Evolutionary conservation across 2,113 vertebrate species (phyloP).

Genomic region (Hippocampus abdominalis): DNA sequence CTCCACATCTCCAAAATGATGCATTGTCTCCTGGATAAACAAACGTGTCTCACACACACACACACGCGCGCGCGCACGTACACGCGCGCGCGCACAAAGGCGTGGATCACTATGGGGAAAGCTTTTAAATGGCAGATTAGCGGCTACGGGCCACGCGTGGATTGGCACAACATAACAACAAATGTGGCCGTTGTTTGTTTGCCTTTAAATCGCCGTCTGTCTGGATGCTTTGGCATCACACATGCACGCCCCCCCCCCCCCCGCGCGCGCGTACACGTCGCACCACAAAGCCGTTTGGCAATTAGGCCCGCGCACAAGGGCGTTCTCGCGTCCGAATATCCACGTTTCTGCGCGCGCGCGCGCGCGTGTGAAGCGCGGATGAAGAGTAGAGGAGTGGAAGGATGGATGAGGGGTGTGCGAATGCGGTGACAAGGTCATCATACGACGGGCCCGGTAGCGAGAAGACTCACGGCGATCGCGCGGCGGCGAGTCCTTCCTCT

Average conservation of each 20-base stretch:
- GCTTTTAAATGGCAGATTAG: slow-evolving; percentile 40
- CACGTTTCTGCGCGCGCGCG: background rate
- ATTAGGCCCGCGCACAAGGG: slow-evolving; percentile 31
- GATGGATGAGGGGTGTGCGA: background rate
- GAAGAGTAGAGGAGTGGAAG: background rate
- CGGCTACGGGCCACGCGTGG: background rate
- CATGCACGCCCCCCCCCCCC: accelerated
- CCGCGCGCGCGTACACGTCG: background rate
- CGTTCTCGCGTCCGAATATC: slow-evolving; percentile 38
- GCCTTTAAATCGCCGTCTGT: background rate
- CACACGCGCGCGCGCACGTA: no score
- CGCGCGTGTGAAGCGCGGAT: background rate
- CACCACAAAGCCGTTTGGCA: background rate
- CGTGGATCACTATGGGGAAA: slow-evolving; percentile 42
- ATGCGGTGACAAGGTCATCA: background rate
- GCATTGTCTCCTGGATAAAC: background rate
- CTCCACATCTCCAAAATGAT: slow-evolving; percentile 16
- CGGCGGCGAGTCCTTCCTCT: background rate
- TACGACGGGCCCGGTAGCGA: background rate
- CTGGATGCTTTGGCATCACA: background rate
- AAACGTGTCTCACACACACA: background rate
- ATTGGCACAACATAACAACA: background rate
- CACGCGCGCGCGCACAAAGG: background rate
- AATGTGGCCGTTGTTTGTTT: background rate
- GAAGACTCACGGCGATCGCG: slow-evolving; percentile 4